These are phyloP conservation scores for Sarcophaga bullata DNA, from an alignment of 1,140 invertebrate species.

Conservation along the genomic window DNA sequence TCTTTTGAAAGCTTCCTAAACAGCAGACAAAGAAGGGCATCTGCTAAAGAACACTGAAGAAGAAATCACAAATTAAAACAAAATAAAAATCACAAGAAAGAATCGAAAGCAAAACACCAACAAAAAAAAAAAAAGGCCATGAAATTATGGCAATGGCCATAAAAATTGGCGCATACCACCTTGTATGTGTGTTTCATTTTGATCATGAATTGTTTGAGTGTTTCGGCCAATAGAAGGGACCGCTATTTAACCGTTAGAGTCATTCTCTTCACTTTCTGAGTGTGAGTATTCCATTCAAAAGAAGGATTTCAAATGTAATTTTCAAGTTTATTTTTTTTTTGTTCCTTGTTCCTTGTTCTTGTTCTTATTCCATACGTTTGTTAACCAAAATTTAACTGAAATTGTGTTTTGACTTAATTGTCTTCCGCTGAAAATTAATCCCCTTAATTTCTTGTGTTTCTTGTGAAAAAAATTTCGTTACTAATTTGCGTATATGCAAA, in stretches of 20 bases:
- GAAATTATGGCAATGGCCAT: slow-evolving; percentile 1
- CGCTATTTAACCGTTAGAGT: slow-evolving; percentile 19
- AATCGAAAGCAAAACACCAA: background rate
- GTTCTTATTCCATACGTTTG: too few relatives aligned
- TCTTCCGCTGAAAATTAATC: slow-evolving; percentile 17
- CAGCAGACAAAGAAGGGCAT: slow-evolving; percentile 13
- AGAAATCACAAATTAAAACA: too few relatives aligned
- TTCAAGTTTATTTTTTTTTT: too few relatives aligned
- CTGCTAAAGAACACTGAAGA: too few relatives aligned
- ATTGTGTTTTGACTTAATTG: slow-evolving; percentile 22
- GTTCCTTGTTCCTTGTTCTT: too few relatives aligned
- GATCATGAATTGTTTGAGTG: too few relatives aligned
- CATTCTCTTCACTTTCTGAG: too few relatives aligned
- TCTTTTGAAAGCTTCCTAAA: background rate
- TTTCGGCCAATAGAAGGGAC: background rate
- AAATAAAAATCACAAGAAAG: background rate
- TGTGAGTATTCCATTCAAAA: too few relatives aligned
- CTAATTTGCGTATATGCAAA: slow-evolving; percentile 24
- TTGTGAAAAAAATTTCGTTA: background rate
- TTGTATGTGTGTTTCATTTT: background rate
- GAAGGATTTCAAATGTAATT: too few relatives aligned
- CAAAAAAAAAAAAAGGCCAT: background rate
- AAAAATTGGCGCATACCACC: slow-evolving; percentile 16
- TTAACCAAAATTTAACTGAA: too few relatives aligned
- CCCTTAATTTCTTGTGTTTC: background rate